phyloP scores from a whole-genome alignment of 2,797 vertebrate genomes.

The Tenualosa ilisha region DNA sequence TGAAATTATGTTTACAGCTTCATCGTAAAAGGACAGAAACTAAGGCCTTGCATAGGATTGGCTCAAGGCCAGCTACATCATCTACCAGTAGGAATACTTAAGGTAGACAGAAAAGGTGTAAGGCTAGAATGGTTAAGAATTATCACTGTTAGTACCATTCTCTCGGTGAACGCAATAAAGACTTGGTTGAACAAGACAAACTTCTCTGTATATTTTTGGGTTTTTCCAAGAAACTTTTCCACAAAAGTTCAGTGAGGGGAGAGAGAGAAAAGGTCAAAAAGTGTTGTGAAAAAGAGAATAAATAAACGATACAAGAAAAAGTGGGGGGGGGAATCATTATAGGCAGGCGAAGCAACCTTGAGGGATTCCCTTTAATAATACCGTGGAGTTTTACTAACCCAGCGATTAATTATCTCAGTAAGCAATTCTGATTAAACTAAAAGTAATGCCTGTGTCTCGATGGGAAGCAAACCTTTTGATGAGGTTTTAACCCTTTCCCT shows the following conservation, averaged over 20 bases:
- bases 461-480: not conserved
- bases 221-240: no score
- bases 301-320: not conserved
- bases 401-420: not conserved
- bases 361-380: not conserved
- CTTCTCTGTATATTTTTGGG: no score
- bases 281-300: not conserved
- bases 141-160: no score
- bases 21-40: no score
- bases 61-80: no score
- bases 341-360: not conserved
- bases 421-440: not conserved
- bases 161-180: no score
- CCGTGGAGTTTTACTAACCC: not conserved
- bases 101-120: no score
- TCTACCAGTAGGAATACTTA: no score
- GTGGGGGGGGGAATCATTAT: not conserved
- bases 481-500: constrained; percentile 56
- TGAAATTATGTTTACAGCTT: no score
- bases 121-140: no score
- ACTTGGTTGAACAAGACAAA: no score
- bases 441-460: not conserved
- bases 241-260: not conserved
- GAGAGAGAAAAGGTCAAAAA: not conserved
- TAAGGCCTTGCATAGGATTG: no score